A percentile compares a stretch with the other conserved stretches of the same genome.
These are phyloP conservation scores for Lithobates sylvaticus DNA, from an alignment of 2,797 vertebrate genomes.

Conservation along the genomic window DNA sequence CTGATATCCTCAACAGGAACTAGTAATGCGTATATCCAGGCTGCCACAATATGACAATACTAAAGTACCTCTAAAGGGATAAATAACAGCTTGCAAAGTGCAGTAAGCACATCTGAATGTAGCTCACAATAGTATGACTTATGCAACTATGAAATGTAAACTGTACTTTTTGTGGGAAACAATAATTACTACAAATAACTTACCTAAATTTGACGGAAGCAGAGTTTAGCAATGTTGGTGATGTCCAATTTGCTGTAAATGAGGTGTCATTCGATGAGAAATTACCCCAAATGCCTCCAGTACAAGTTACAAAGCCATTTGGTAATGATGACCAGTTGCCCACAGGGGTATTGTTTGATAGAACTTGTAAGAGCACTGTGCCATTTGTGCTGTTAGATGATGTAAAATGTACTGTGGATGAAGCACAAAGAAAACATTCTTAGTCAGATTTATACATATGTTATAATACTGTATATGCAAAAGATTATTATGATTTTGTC, in stretches of 20 bases:
- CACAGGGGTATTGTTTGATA: background rate
- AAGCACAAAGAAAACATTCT: background rate
- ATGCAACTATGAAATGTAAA: too few relatives aligned
- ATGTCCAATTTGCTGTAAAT: background rate
- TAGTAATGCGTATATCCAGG: too few relatives aligned
- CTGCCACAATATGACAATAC: too few relatives aligned
- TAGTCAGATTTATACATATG: too few relatives aligned
- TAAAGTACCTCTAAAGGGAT: too few relatives aligned
- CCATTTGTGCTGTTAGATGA: background rate
- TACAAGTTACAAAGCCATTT: background rate
- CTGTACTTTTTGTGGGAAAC: too few relatives aligned
- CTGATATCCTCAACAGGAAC: too few relatives aligned
- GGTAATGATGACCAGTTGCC: background rate
- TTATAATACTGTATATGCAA: too few relatives aligned
- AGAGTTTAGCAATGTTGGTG: background rate
- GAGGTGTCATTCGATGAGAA: background rate
- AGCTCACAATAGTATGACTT: too few relatives aligned
- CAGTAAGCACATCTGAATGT: too few relatives aligned
- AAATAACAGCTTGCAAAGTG: too few relatives aligned
- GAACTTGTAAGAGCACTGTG: background rate
- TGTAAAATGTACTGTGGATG: background rate
- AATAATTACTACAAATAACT: background rate
- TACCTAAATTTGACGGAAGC: background rate
- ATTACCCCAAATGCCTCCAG: background rate
- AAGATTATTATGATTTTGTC: too few relatives aligned